Evolutionary conservation across 1,140 invertebrate species (phyloP).

Genomic region (Pristionchus pacificus): DNA sequence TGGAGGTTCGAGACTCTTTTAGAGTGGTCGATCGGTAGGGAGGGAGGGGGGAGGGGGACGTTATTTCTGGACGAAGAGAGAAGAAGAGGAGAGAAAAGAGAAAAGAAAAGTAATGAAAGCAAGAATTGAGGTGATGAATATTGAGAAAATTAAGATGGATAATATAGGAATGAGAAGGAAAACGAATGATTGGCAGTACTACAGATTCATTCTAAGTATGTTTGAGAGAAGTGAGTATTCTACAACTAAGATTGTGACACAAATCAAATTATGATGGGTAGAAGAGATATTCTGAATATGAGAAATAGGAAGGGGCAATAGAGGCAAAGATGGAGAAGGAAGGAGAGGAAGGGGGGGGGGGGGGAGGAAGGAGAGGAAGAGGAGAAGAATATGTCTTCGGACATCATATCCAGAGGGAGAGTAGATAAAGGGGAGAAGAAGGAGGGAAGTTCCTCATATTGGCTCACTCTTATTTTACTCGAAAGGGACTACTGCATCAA

Average conservation of each 20-base stretch:
- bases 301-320: background rate
- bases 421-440: too few species aligned
- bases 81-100: conserved; percentile 6
- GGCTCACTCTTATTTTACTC: too few species aligned
- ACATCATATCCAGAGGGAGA: too few species aligned
- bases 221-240: conserved; percentile 7
- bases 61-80: too few species aligned
- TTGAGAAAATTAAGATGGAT: conserved; percentile 16
- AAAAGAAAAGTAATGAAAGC: background rate
- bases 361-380: background rate
- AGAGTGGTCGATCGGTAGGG: too few species aligned
- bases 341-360: background rate
- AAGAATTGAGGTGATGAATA: conserved; percentile 15
- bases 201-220: conserved; percentile 9
- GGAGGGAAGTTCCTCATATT: too few species aligned
- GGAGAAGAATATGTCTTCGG: too few species aligned
- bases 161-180: conserved; percentile 3
- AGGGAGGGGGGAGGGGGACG: too few species aligned
- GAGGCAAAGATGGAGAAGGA: background rate
- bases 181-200: conserved; percentile 1
- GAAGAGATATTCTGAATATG: background rate
- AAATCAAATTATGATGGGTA: conserved; percentile 14
- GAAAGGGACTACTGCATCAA: too few species aligned
- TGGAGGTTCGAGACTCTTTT: too few species aligned
- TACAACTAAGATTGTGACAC: conserved; percentile 2